Percentiles rank a stretch among this genome's conserved stretches.
Evolutionary conservation across 2,888 invertebrate genomes (phyloP).

Genomic region (Synergus itoensis): DNA sequence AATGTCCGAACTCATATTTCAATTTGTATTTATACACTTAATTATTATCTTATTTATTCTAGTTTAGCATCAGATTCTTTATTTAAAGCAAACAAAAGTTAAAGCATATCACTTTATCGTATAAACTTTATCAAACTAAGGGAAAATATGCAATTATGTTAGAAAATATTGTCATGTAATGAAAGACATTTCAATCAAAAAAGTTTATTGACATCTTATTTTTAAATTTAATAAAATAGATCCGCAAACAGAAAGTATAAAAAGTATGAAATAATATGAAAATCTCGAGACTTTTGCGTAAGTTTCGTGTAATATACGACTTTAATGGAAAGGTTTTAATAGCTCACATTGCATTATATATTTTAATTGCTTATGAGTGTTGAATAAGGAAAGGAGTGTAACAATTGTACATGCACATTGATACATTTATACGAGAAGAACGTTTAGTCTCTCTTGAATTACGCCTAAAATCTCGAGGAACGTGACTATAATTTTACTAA

Average conservation of each 20-base stretch:
- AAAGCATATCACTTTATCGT: neutral
- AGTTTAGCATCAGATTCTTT: neutral
- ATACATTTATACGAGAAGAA: slow-evolving; percentile 14
- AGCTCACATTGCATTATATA: slow-evolving; percentile 16
- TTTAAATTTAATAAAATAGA: neutral
- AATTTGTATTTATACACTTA: neutral
- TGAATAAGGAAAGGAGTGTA: slow-evolving; percentile 17
- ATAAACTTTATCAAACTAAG: neutral
- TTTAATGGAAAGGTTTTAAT: slow-evolving; percentile 27
- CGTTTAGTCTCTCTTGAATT: slow-evolving; percentile 33
- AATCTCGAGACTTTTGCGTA: slow-evolving; percentile 4
- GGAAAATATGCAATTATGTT: neutral
- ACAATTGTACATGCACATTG: neutral
- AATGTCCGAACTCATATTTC: slow-evolving; percentile 5
- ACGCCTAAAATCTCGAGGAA: neutral
- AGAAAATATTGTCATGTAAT: no score
- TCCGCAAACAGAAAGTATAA: neutral
- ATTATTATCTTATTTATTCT: neutral
- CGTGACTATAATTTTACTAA: slow-evolving; percentile 39
- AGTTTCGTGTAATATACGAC: slow-evolving; percentile 21
- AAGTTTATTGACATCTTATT: neutral
- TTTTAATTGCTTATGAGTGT: slow-evolving; percentile 6
- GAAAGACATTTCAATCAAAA: no score
- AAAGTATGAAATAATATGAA: slow-evolving; percentile 11
- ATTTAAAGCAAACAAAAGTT: neutral